A percentile compares a stretch with the other conserved stretches of the same genome.
Conservation (phyloP, 2,113 vertebrate genomes). For the Psettodes erumei region DNA sequence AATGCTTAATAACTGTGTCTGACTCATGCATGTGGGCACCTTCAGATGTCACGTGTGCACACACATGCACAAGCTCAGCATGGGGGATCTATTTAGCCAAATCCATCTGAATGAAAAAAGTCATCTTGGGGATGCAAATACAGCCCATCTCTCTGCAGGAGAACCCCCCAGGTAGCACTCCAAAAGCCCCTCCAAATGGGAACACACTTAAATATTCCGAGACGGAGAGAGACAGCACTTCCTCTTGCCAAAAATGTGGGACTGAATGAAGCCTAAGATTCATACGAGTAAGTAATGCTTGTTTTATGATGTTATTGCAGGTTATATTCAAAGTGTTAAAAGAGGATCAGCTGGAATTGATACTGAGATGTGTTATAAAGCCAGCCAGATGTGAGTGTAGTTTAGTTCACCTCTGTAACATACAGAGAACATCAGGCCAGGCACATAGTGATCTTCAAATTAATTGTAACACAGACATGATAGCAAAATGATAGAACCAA, state of each 20-base stretch:
- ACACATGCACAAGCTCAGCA: slow-evolving; percentile 14
- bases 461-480: neutral
- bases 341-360: slow-evolving; percentile 23
- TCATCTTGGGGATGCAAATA: slow-evolving; percentile 21
- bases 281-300: neutral
- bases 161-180: slow-evolving; percentile 14
- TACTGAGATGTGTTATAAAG: slow-evolving; percentile 39
- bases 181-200: no score
- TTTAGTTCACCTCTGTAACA: slow-evolving; percentile 65
- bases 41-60: slow-evolving; percentile 12
- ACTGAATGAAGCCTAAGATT: neutral
- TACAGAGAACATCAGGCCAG: slow-evolving; percentile 58
- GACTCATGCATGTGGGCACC: slow-evolving; percentile 40
- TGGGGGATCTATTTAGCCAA: slow-evolving; percentile 18
- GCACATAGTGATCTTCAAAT: neutral
- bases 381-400: slow-evolving; percentile 34
- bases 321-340: slow-evolving; percentile 31
- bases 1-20: slow-evolving; percentile 17
- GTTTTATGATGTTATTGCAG: slow-evolving; percentile 38
- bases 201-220: slow-evolving; percentile 22
- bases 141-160: slow-evolving; percentile 33
- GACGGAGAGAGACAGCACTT: neutral
- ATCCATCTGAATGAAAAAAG: slow-evolving; percentile 1
- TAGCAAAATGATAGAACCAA: neutral
- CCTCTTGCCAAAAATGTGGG: neutral